These are phyloP conservation scores for Rhysida immarginata DNA, from an alignment of 1,140 invertebrate genomes.

Conservation along the genomic window DNA sequence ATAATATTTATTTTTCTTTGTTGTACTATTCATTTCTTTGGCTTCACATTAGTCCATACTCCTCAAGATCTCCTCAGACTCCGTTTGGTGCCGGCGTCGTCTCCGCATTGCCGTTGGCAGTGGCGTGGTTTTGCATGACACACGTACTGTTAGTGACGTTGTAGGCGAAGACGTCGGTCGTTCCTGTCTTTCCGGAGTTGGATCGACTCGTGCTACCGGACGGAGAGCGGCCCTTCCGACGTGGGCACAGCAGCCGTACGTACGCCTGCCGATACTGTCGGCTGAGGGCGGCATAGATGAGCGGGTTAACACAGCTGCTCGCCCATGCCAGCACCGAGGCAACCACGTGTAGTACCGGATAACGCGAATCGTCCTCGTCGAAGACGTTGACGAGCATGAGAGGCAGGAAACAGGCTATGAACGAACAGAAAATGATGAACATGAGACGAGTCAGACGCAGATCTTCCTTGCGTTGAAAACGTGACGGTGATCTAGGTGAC, in stretches of 20 bases:
- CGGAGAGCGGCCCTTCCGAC: background rate
- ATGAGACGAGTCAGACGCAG: constrained; percentile 59
- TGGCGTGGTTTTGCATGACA: too few species aligned
- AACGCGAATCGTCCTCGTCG: constrained; percentile 42
- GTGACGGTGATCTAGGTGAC: background rate
- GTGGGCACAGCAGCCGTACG: constrained; percentile 39
- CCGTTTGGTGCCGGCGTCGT: too few species aligned
- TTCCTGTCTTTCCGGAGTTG: constrained; percentile 3
- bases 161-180: background rate
- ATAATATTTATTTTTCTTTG: too few species aligned
- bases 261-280: constrained; percentile 63
- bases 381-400: constrained; percentile 71
- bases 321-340: constrained; percentile 71
- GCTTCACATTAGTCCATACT: too few species aligned
- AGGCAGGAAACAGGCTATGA: constrained; percentile 65
- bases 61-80: too few species aligned
- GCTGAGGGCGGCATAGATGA: constrained; percentile 74
- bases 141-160: too few species aligned
- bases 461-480: constrained; percentile 16
- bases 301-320: constrained; percentile 67
- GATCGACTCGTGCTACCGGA: background rate
- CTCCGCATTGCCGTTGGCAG: too few species aligned
- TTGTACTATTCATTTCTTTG: too few species aligned
- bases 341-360: constrained; percentile 44
- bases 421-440: constrained; percentile 69